Evolutionary conservation across 2,113 vertebrate genomes (phyloP).

Genomic region (Prionailurus viverrinus): DNA sequence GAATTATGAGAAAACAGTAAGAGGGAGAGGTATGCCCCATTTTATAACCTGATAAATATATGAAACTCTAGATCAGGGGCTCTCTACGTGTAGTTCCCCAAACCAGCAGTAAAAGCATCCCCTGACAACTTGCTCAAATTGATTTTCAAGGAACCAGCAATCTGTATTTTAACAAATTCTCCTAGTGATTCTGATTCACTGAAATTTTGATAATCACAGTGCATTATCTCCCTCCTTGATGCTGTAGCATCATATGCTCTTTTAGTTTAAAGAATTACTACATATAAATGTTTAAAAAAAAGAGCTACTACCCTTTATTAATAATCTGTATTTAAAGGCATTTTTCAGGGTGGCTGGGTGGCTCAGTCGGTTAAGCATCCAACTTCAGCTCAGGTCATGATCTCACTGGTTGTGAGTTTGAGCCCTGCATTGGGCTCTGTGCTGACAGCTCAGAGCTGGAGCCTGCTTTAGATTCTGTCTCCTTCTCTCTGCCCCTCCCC

Average conservation of each 20-base stretch:
- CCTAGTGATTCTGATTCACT: not conserved
- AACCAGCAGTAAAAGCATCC: not conserved
- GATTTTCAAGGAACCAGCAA: not conserved
- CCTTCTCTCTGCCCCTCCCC: no score
- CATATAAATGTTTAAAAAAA: not conserved
- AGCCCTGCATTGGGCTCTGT: no score
- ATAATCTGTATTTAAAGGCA: not conserved
- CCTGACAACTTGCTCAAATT: not conserved
- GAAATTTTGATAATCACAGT: not conserved
- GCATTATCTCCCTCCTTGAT: not conserved
- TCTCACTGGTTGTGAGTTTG: no score
- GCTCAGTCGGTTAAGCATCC: no score
- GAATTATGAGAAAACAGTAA: not conserved
- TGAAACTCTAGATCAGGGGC: not conserved
- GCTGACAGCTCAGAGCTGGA: no score
- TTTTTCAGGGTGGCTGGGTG: not conserved
- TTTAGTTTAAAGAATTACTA: not conserved
- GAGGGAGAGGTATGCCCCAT: rapidly evolving
- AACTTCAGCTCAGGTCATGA: no score
- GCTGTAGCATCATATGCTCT: not conserved
- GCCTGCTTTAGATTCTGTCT: no score
- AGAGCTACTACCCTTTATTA: not conserved
- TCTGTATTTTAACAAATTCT: not conserved
- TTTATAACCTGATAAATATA: not conserved
- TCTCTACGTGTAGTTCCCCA: not conserved